Percentiles rank a stretch among this genome's conserved stretches.
Conservation (phyloP, 2,113 vertebrate genomes). For the Nerophis ophidion region DNA sequence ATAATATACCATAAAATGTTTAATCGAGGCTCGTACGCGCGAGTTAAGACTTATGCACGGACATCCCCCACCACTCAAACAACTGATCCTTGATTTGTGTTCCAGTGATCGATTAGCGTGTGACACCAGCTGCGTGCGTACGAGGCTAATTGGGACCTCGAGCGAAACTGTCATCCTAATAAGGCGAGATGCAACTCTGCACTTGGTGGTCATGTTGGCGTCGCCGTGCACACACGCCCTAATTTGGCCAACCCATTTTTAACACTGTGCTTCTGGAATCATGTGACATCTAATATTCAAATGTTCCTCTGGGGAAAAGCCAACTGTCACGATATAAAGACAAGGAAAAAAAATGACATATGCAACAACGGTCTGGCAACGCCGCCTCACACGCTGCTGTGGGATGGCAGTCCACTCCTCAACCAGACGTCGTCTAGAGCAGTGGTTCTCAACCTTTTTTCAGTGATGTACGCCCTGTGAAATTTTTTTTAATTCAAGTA, state of each 20-base stretch:
- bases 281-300: conserved; percentile 3
- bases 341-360: too few relatives aligned
- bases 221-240: not conserved
- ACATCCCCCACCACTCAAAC: not conserved
- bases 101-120: not conserved
- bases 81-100: not conserved
- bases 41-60: not conserved
- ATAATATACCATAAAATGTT: not conserved
- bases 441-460: too few relatives aligned
- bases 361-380: too few relatives aligned
- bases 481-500: too few relatives aligned
- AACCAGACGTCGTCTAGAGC: too few relatives aligned
- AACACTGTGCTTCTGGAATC: not conserved
- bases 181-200: conserved; percentile 2
- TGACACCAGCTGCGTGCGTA: not conserved
- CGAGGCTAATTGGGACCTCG: not conserved
- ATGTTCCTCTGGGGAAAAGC: not conserved
- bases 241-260: conserved; percentile 16
- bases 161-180: not conserved
- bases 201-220: not conserved
- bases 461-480: too few relatives aligned
- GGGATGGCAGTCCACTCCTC: too few relatives aligned
- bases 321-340: too few relatives aligned
- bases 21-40: not conserved
- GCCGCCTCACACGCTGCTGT: too few relatives aligned